These are phyloP conservation scores for Apotomis turbidana DNA, from an alignment of 2,888 invertebrate species.

Conservation along the genomic window DNA sequence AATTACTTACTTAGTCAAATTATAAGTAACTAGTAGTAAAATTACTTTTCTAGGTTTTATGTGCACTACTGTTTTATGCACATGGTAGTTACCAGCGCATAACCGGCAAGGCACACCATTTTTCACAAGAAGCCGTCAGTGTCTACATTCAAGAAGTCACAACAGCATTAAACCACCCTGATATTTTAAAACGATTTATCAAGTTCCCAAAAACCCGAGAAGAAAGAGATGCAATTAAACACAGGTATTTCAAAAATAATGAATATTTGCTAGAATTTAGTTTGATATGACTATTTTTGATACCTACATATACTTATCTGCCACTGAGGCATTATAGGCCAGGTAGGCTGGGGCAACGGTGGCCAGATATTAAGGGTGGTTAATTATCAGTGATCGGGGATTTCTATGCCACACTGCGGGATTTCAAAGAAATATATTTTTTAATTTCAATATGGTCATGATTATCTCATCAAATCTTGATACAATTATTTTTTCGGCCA, in stretches of 20 bases:
- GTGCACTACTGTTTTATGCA: slow-evolving; percentile 40
- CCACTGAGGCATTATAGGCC: too few species aligned
- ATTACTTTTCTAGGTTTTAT: slow-evolving; percentile 19
- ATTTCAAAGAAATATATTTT: too few species aligned
- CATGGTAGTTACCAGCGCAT: slow-evolving; percentile 29
- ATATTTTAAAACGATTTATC: slow-evolving; percentile 25
- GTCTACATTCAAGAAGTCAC: slow-evolving; percentile 38
- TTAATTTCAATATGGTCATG: too few species aligned
- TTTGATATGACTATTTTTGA: not conserved
- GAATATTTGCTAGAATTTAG: not conserved
- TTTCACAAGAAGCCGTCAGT: slow-evolving; percentile 34
- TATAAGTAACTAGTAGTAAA: not conserved
- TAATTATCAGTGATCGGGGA: too few species aligned
- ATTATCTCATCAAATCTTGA: too few species aligned
- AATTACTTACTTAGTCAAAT: not conserved
- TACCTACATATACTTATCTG: not conserved
- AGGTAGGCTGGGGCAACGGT: too few species aligned
- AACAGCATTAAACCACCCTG: slow-evolving; percentile 25
- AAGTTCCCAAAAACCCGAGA: slow-evolving; percentile 29
- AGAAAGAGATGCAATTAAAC: slow-evolving; percentile 22
- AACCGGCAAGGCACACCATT: slow-evolving; percentile 33
- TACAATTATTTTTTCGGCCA: too few species aligned
- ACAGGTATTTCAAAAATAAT: not conserved
- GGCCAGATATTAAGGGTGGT: too few species aligned
- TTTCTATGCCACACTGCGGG: too few species aligned